Percentiles rank a stretch among this genome's conserved stretches.
Evolutionary conservation across 2,113 vertebrate species (phyloP).

Genomic region (Perca fluviatilis): DNA sequence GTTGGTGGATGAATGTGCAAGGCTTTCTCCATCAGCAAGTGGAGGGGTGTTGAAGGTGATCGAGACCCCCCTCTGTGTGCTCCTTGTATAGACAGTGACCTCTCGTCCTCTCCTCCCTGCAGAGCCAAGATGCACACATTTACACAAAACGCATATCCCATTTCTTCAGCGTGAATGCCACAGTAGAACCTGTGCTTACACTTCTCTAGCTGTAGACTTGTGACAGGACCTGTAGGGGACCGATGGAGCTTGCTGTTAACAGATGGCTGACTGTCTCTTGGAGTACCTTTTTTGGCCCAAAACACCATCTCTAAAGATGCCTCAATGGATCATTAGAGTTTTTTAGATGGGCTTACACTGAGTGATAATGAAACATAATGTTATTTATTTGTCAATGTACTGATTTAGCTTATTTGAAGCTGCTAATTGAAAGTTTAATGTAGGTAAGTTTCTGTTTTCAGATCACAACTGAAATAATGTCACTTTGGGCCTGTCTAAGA

Average conservation of each 20-base stretch:
- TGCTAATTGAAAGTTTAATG: neutral
- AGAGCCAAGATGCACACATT: constrained; percentile 50
- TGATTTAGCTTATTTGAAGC: constrained; percentile 22
- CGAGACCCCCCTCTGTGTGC: constrained; percentile 67
- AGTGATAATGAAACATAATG: constrained; percentile 50
- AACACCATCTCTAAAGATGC: constrained; percentile 37
- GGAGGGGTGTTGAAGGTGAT: constrained; percentile 67
- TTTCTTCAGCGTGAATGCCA: constrained; percentile 28
- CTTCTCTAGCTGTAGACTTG: constrained; percentile 41
- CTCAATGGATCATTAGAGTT: constrained; percentile 31
- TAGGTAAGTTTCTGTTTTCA: constrained; percentile 20
- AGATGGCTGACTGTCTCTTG: constrained; percentile 62
- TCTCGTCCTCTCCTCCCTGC: constrained; percentile 64
- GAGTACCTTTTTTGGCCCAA: constrained; percentile 52
- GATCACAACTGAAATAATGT: constrained; percentile 41
- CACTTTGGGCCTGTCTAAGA: constrained; percentile 33
- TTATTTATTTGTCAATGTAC: constrained; percentile 43
- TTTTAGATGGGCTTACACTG: constrained; percentile 22
- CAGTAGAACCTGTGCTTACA: constrained; percentile 56
- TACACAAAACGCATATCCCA: constrained; percentile 59
- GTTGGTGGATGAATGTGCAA: constrained; percentile 66
- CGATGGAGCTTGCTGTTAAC: constrained; percentile 57
- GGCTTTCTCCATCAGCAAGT: constrained; percentile 58
- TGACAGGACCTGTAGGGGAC: constrained; percentile 64
- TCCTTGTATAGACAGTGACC: constrained; percentile 60